A percentile compares a stretch with the other conserved stretches of the same genome.
Evolutionary conservation across 1,140 invertebrate genomes (phyloP).

Genomic region (Hypothenemus hampei): DNA sequence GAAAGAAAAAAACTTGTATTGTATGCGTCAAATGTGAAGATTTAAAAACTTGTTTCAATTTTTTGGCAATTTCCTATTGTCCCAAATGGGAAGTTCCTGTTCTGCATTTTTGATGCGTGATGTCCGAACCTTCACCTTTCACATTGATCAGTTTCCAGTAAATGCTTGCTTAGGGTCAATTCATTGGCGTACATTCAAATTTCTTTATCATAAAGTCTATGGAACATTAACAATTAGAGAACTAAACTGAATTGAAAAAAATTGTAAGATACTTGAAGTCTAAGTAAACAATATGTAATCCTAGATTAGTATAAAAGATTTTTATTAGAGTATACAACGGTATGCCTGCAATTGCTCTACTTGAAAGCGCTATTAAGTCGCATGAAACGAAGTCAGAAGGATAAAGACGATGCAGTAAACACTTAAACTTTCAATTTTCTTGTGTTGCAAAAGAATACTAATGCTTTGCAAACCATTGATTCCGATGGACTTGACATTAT

Average conservation of each 20-base stretch:
- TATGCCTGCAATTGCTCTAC: too few species aligned
- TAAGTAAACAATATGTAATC: too few species aligned
- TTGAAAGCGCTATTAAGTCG: too few species aligned
- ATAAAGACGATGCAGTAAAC: too few species aligned
- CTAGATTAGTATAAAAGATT: too few species aligned
- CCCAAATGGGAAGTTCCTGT: slow-evolving; percentile 12
- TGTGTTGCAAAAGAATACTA: too few species aligned
- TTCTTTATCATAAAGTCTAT: background rate
- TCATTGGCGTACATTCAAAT: slow-evolving; percentile 12
- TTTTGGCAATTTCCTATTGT: slow-evolving; percentile 16
- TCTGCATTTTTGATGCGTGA: slow-evolving; percentile 17
- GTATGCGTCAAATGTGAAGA: slow-evolving; percentile 9
- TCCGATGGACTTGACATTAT: too few species aligned
- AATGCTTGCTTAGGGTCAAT: slow-evolving; percentile 15
- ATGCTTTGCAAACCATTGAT: too few species aligned
- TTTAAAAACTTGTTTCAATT: slow-evolving; percentile 27
- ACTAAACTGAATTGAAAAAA: background rate
- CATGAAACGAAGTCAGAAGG: too few species aligned
- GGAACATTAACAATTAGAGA: background rate
- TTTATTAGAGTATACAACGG: too few species aligned
- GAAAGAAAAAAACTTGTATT: slow-evolving; percentile 12
- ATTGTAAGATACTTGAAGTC: too few species aligned
- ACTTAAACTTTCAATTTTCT: too few species aligned
- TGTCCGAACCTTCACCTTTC: background rate
- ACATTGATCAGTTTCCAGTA: slow-evolving; percentile 2